Conservation (phyloP, 2,888 invertebrate species). For the Exephanes ischioxanthus region DNA sequence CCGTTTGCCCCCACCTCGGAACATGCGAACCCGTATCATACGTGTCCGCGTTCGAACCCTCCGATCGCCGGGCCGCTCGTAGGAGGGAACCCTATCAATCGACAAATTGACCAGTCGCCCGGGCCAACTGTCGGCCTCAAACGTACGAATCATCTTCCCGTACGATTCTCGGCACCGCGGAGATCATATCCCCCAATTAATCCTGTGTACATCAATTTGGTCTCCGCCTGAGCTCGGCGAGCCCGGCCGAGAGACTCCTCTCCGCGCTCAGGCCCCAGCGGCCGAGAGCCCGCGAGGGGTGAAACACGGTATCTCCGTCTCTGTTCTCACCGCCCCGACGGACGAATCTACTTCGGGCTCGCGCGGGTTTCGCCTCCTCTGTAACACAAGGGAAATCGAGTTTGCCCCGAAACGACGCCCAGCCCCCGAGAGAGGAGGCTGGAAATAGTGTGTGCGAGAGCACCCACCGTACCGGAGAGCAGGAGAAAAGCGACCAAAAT, state of each 20-base stretch:
- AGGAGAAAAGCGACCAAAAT: slow-evolving; percentile 50
- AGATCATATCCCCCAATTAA: slow-evolving; percentile 21
- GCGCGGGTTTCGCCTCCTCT: no score
- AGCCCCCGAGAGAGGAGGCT: not conserved
- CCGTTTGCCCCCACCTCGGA: not conserved
- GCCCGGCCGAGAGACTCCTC: no score
- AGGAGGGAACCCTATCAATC: slow-evolving; percentile 25
- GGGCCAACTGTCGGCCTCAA: slow-evolving; percentile 46
- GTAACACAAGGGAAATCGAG: slow-evolving; percentile 49
- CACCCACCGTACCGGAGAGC: not conserved
- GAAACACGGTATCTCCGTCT: no score
- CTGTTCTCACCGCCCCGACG: no score
- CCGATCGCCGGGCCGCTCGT: not conserved
- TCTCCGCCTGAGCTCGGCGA: not conserved
- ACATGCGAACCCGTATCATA: not conserved
- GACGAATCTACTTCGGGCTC: no score
- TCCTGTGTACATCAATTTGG: slow-evolving; percentile 22
- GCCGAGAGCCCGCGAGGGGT: not conserved
- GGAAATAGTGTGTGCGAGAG: not conserved
- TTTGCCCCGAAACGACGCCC: slow-evolving; percentile 10
- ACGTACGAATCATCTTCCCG: not conserved
- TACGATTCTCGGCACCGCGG: not conserved
- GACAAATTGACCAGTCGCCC: slow-evolving; percentile 53
- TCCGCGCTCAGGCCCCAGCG: no score
- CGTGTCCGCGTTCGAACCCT: not conserved